Conservation (phyloP, 2,888 invertebrate species). For the Glaucopsyche alexis region DNA sequence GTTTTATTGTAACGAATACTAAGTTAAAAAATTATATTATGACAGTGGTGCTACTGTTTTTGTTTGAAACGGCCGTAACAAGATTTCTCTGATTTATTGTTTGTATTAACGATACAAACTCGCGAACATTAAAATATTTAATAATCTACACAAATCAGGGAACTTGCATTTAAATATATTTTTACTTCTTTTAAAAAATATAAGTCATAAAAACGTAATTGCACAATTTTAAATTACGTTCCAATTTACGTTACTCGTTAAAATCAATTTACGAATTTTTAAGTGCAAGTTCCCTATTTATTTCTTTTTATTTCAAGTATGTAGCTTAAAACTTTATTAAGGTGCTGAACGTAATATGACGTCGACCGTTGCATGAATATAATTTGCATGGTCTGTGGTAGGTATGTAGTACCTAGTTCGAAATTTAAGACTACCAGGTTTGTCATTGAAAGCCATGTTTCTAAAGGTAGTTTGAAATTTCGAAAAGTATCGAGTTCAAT, state of each 20-base stretch:
- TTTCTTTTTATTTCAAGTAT: not conserved
- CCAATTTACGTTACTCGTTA: not conserved
- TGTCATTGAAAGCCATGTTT: not conserved
- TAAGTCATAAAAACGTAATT: not conserved
- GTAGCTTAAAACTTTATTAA: not conserved
- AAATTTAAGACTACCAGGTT: not conserved
- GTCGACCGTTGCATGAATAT: constrained; percentile 1
- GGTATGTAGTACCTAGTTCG: not conserved
- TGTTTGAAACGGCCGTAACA: too few relatives aligned
- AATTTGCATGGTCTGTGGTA: constrained; percentile 25
- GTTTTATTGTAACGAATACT: too few relatives aligned
- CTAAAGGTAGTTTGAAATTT: not conserved
- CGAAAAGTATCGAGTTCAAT: not conserved
- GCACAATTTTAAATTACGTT: too few relatives aligned
- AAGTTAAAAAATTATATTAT: too few relatives aligned
- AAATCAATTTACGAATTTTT: not conserved
- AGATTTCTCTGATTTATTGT: not conserved
- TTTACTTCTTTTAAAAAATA: not conserved
- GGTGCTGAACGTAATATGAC: not conserved
- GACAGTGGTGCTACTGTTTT: too few relatives aligned
- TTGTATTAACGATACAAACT: not conserved
- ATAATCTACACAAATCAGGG: not conserved
- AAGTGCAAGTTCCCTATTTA: not conserved
- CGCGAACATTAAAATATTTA: not conserved
- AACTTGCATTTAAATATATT: not conserved